These are phyloP conservation scores for Drosophila leontia DNA, from an alignment of 1,140 invertebrate species.

Conservation along the genomic window DNA sequence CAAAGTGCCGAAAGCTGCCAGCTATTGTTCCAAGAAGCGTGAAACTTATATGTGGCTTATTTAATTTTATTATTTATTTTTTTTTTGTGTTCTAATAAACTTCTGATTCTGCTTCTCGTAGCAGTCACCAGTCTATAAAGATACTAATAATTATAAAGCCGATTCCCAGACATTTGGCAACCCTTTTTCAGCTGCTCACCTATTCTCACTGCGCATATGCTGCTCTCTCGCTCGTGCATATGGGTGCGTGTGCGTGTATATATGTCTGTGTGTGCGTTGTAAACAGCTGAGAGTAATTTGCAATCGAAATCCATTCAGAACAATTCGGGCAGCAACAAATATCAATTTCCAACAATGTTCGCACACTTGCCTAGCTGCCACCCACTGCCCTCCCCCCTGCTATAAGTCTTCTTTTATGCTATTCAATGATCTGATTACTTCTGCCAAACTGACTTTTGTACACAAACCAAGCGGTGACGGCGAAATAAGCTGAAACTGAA, in stretches of 20 bases:
- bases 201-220: conserved; percentile 48
- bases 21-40: background rate
- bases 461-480: conserved; percentile 1
- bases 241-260: conserved; percentile 11
- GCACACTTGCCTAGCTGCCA: background rate
- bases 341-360: conserved; percentile 28
- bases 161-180: conserved; percentile 6
- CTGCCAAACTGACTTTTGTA: conserved; percentile 3
- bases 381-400: background rate
- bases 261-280: conserved; percentile 37
- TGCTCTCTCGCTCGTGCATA: conserved; percentile 29
- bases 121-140: background rate
- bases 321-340: conserved; percentile 42
- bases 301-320: conserved; percentile 52
- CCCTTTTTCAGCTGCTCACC: conserved; percentile 32
- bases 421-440: conserved; percentile 10
- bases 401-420: conserved; percentile 8
- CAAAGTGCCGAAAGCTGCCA: conserved; percentile 1
- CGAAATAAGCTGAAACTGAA: conserved; percentile 3
- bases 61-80: too few species aligned
- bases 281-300: conserved; percentile 70
- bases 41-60: background rate
- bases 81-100: background rate
- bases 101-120: background rate
- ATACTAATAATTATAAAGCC: background rate